Evolutionary conservation across 2,888 invertebrate species (phyloP).

Genomic region (Argyresthia albistria): DNA sequence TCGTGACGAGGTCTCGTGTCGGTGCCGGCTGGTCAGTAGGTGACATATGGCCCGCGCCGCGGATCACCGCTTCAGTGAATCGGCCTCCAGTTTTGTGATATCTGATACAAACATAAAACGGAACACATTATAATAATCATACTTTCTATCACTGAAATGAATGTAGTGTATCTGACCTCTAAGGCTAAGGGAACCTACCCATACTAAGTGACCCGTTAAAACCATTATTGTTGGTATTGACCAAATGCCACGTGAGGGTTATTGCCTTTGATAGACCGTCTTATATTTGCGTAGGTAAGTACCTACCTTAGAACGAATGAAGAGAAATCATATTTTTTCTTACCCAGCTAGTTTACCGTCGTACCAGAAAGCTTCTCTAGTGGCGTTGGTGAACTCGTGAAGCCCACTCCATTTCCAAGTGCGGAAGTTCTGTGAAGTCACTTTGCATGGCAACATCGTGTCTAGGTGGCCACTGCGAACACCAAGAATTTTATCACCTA

Average conservation of each 20-base stretch:
- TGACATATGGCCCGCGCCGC: conserved; percentile 78
- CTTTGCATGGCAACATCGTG: conserved; percentile 49
- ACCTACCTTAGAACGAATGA: no score
- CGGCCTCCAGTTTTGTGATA: conserved; percentile 67
- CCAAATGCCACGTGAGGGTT: no score
- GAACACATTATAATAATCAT: neutral
- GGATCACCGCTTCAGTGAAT: conserved; percentile 69
- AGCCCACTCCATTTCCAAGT: conserved; percentile 45
- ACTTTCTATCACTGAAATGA: no score
- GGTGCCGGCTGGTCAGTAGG: conserved; percentile 72
- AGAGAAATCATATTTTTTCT: neutral
- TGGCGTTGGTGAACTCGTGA: conserved; percentile 30
- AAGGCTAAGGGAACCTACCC: no score
- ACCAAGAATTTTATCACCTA: conserved; percentile 9
- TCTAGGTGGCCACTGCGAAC: conserved; percentile 53
- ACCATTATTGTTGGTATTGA: no score
- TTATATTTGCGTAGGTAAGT: no score
- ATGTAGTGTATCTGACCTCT: no score
- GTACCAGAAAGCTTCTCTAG: conserved; percentile 32
- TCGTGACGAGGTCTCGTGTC: conserved; percentile 63
- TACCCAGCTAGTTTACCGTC: neutral
- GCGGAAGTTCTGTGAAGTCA: conserved; percentile 39
- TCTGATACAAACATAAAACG: conserved; percentile 25
- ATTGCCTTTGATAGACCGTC: no score
- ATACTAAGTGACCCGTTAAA: no score